These are phyloP conservation scores for Poeciliopsis turrubarensis DNA, from an alignment of 2,113 vertebrate species.

Conservation along the genomic window DNA sequence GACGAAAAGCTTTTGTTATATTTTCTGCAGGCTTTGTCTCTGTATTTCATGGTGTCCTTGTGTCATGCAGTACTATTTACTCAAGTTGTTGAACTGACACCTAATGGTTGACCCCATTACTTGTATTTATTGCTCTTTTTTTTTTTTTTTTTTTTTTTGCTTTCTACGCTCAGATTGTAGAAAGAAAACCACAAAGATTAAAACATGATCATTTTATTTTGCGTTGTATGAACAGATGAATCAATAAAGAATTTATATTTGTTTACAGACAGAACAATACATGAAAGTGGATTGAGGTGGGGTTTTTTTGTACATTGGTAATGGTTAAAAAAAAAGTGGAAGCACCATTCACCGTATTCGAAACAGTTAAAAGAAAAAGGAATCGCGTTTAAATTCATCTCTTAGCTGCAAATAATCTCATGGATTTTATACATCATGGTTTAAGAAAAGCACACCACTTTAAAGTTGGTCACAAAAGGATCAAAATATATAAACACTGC, in stretches of 20 bases:
- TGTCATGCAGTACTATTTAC: conserved; percentile 52
- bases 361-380: conserved; percentile 35
- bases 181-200: conserved; percentile 39
- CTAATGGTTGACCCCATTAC: not conserved
- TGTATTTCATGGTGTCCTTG: conserved; percentile 49
- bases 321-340: conserved; percentile 27
- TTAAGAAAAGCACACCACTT: conserved; percentile 47
- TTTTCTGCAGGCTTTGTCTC: conserved; percentile 28
- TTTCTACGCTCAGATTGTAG: conserved; percentile 18
- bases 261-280: conserved; percentile 56
- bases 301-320: conserved; percentile 30
- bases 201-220: conserved; percentile 68
- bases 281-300: conserved; percentile 27
- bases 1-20: conserved; percentile 37
- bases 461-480: conserved; percentile 41
- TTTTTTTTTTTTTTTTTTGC: conserved; percentile 28
- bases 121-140: conserved; percentile 48
- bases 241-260: conserved; percentile 75
- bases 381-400: conserved; percentile 24
- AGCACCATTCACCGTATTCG: conserved; percentile 38
- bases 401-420: conserved; percentile 20
- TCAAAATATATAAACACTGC: conserved; percentile 59
- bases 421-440: conserved; percentile 43
- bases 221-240: conserved; percentile 54
- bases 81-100: conserved; percentile 32